These are phyloP conservation scores for Macrosiphum euphorbiae DNA, from an alignment of 2,888 invertebrate genomes.

Conservation along the genomic window DNA sequence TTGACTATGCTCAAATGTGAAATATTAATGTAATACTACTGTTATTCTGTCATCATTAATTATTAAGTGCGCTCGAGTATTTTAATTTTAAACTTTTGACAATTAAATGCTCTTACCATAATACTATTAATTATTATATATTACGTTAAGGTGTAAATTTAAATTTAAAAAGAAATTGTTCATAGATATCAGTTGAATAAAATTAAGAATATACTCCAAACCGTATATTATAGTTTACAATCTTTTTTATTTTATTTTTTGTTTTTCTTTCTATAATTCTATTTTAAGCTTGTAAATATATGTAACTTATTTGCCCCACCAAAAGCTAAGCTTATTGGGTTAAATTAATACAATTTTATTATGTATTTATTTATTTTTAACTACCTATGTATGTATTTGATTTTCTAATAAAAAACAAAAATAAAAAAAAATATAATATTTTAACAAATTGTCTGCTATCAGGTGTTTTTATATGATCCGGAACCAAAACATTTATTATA, in stretches of 20 bases:
- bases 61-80: not conserved
- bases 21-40: not conserved
- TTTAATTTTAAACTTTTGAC: conserved; percentile 20
- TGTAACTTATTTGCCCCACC: too few species aligned
- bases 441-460: not conserved
- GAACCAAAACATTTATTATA: not conserved
- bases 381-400: too few species aligned
- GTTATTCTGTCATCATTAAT: not conserved
- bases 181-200: not conserved
- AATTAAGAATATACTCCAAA: not conserved
- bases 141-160: not conserved
- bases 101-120: not conserved
- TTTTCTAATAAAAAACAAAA: too few species aligned
- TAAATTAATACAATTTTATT: too few species aligned
- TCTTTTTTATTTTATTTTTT: too few species aligned
- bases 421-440: too few species aligned
- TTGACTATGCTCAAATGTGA: not conserved
- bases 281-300: too few species aligned
- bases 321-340: too few species aligned
- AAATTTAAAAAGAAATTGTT: not conserved
- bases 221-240: too few species aligned
- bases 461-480: not conserved
- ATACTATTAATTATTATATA: not conserved
- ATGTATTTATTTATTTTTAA: too few species aligned
- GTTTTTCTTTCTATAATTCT: too few species aligned